Percentiles rank a stretch among this genome's conserved stretches.
These are phyloP conservation scores for Pangasius mekongensis DNA, from an alignment of 2,797 vertebrate genomes.

Conservation along the genomic window DNA sequence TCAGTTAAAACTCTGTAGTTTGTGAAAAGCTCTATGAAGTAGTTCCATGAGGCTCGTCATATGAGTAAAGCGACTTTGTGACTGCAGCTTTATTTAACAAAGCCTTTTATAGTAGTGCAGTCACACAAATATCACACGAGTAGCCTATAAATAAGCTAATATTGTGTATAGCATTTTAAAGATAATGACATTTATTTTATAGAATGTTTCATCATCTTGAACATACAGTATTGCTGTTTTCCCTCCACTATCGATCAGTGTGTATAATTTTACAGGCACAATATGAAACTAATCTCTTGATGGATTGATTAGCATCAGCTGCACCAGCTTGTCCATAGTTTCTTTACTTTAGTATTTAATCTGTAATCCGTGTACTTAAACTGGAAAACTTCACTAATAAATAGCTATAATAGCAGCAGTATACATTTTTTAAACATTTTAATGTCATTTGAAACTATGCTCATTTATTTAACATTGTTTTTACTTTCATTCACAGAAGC, in stretches of 20 bases:
- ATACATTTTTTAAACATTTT: neutral
- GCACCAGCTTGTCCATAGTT: neutral
- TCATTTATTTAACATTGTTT: neutral
- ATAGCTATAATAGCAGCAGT: neutral
- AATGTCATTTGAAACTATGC: neutral
- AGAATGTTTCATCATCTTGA: neutral
- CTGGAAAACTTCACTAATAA: neutral
- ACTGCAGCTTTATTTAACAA: conserved; percentile 3
- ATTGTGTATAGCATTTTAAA: neutral
- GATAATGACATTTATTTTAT: neutral
- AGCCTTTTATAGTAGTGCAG: neutral
- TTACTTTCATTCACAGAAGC: conserved; percentile 70
- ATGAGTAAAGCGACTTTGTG: neutral
- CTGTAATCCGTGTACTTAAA: neutral
- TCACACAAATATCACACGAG: neutral
- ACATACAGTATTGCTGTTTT: neutral
- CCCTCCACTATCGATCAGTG: neutral
- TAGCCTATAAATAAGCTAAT: neutral
- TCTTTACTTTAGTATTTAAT: neutral
- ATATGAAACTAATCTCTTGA: neutral
- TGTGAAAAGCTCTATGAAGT: neutral
- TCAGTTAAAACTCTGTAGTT: neutral
- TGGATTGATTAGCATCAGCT: neutral
- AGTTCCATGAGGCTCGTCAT: neutral
- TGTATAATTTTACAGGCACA: neutral